Base-by-base conservation (phyloP, 53 echinoderm and acorn worm species). In the Patiria pectinifera region DNA sequence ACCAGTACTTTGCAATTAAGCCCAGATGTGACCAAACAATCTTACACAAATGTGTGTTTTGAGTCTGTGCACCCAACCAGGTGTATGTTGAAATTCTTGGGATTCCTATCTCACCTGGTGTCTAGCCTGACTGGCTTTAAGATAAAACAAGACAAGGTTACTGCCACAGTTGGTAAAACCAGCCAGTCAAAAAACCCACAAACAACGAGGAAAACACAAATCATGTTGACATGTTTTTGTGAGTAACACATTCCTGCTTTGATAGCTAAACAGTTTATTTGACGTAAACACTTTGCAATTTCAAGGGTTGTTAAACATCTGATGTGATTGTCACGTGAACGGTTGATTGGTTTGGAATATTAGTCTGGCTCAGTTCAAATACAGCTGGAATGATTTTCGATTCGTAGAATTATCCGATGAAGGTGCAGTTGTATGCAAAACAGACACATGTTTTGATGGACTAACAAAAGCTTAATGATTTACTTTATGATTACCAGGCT, bases 91-190 rank as follows among this genome's bases (percentile, higher is more conserved):
- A 69, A 81, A 90, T 90, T 35, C 80, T 49, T 90, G 19, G 63
- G 81, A 90, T 90, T 62, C 90, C 90, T 43, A 81, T 80, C 90
- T 80, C 90, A 81, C 90, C 66, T 66, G 69, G 90, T 66, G 69
- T 80, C 48, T 66, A 66, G 81, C n/a, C 90, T 24, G 45, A 66
- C 78, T 78, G 53, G 77, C 26, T 77, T 77, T 60, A 6, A 76
- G 59, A 53, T 72, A 0, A 78, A 45, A 21, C 15, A 24, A 59
- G 26, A 15, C 84, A 84, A 63, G 84, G 62, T 84, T 84, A 12
- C 35, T 63, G 23, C 10, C 2, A 63, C 84, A 25, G 63, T 26
- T 84, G 4, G 84, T 0, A n/a, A 35, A 79, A 45, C 47, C 43
- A 45, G 10, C 74, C 45, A 11, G 0, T 16, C 48, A 79, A 78